phyloP scores from a whole-genome alignment of 2,113 vertebrate species.

The Casuarius casuarius region DNA sequence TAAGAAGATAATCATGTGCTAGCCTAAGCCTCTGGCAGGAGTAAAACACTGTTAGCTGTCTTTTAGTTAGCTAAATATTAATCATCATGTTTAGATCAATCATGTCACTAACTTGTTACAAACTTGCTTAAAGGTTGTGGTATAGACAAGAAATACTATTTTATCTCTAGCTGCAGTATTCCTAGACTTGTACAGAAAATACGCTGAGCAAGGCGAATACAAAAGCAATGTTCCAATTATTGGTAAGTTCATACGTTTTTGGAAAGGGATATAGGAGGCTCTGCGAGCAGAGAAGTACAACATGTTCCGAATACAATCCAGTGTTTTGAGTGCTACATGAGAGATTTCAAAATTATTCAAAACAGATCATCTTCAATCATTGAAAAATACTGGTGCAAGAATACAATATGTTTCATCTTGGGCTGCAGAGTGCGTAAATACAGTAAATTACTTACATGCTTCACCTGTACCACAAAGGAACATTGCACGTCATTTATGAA shows the following conservation, averaged over 20 bases:
- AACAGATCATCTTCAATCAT: not conserved
- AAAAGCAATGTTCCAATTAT: not conserved
- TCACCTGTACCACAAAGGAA: not conserved
- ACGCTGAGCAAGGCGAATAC: not conserved
- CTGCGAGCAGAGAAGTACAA: not conserved
- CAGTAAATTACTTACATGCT: not conserved
- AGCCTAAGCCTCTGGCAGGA: conserved; percentile 62
- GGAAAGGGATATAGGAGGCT: not conserved
- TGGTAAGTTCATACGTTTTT: not conserved
- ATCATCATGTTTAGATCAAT: conserved; percentile 49
- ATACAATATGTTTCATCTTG: not conserved
- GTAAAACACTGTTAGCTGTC: conserved; percentile 60
- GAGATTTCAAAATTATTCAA: not conserved
- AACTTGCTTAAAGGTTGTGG: conserved; percentile 55
- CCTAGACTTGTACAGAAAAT: not conserved
- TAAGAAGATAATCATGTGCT: conserved; percentile 61
- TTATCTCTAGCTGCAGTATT: not conserved
- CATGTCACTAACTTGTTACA: conserved; percentile 42
- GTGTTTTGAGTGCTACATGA: not conserved
- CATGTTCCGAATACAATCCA: not conserved
- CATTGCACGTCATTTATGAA: not conserved
- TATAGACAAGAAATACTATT: not conserved
- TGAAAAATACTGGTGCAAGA: not conserved
- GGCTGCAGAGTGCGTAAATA: not conserved
- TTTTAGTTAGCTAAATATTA: conserved; percentile 67